Conservation (phyloP, 2,113 vertebrate species). For the Willisornis vidua region DNA sequence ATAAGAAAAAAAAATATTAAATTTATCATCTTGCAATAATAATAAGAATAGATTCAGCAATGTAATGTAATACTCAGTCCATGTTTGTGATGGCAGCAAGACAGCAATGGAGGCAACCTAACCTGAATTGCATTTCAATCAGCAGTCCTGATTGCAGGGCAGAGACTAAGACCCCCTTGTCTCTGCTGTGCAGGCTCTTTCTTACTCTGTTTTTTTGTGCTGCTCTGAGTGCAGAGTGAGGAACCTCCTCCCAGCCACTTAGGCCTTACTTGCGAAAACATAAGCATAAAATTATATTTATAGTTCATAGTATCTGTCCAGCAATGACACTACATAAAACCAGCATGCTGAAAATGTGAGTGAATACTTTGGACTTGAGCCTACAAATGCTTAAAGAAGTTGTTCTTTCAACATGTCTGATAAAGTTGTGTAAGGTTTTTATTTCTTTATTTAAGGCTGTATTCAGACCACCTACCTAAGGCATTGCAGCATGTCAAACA, state of each 20-base stretch:
- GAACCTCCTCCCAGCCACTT: background rate
- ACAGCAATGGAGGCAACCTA: background rate
- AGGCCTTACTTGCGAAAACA: constrained; percentile 53
- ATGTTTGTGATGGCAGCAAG: constrained; percentile 13
- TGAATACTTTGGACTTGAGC: constrained; percentile 35
- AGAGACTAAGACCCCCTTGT: constrained; percentile 21
- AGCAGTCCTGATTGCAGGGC: background rate
- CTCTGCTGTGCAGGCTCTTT: background rate
- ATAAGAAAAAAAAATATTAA: background rate
- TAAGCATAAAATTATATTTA: constrained; percentile 39
- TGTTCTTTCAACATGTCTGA: constrained; percentile 51
- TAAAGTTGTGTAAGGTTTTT: constrained; percentile 46
- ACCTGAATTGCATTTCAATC: background rate
- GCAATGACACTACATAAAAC: constrained; percentile 65
- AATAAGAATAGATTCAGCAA: background rate
- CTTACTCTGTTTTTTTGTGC: constrained; percentile 34
- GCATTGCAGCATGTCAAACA: background rate
- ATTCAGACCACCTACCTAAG: constrained; percentile 60
- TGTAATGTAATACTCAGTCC: background rate
- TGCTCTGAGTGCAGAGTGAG: background rate
- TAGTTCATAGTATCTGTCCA: constrained; percentile 35
- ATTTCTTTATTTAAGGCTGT: constrained; percentile 49
- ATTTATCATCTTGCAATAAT: background rate
- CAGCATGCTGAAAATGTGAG: constrained; percentile 32
- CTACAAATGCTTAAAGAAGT: constrained; percentile 34